Evolutionary conservation across 2,113 vertebrate species (phyloP).

Genomic region (Scomber scombrus): DNA sequence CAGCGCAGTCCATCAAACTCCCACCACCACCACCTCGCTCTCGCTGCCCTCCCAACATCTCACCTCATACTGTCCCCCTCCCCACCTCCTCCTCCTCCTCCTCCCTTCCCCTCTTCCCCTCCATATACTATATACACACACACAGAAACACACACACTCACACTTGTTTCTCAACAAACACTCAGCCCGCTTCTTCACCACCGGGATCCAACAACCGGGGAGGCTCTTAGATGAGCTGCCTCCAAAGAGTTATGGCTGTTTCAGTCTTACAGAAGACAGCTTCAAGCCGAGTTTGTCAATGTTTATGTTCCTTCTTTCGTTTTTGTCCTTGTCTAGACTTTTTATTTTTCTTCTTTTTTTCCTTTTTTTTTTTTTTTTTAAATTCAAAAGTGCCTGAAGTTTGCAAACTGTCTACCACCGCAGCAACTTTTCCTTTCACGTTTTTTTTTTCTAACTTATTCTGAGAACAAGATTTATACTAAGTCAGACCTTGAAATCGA

Average conservation of each 20-base stretch:
- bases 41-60: conserved; percentile 69
- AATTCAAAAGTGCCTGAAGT: conserved; percentile 60
- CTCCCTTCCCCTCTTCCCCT: not conserved
- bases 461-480: conserved; percentile 21
- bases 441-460: conserved; percentile 8
- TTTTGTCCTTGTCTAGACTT: conserved; percentile 74
- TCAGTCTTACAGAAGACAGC: conserved; percentile 94
- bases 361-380: no score
- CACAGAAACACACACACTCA: conserved; percentile 39
- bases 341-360: conserved; percentile 2
- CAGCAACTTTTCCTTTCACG: conserved; percentile 52
- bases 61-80: conserved; percentile 54
- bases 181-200: conserved; percentile 25
- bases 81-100: not conserved
- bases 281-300: conserved; percentile 76
- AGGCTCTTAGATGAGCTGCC: conserved; percentile 95
- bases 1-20: conserved; percentile 97
- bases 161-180: conserved; percentile 62
- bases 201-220: conserved; percentile 50
- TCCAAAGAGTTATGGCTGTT: conserved; percentile 96
- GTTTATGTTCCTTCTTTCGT: conserved; percentile 65
- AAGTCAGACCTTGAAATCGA: conserved; percentile 33
- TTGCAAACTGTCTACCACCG: conserved; percentile 40
- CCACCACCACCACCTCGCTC: conserved; percentile 36
- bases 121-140: conserved; percentile 26